Conservation (phyloP, 2,888 invertebrate genomes). For the Acheta domesticus region DNA sequence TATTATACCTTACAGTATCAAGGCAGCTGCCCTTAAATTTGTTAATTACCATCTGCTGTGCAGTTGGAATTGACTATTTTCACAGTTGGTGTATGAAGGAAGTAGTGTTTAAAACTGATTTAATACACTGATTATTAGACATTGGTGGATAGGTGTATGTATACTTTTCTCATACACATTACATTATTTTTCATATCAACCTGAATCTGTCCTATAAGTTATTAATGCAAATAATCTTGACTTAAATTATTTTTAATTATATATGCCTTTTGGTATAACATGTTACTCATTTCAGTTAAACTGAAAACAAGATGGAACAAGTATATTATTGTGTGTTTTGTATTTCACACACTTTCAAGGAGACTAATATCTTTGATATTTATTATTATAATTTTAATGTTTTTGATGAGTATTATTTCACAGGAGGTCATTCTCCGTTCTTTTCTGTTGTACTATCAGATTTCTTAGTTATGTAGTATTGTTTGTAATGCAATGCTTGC, state of each 20-base stretch:
- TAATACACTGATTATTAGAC: neutral
- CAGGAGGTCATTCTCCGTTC: neutral
- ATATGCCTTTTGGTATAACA: neutral
- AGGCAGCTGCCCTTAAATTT: neutral
- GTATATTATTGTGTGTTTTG: neutral
- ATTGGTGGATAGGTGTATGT: neutral
- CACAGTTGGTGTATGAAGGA: neutral
- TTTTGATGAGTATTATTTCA: slow-evolving; percentile 1
- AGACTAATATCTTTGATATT: slow-evolving; percentile 1
- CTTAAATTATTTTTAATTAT: slow-evolving; percentile 3
- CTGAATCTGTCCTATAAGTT: neutral
- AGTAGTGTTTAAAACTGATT: neutral
- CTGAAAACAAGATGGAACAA: neutral
- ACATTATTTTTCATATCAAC: neutral
- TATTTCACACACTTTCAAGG: slow-evolving; percentile 3
- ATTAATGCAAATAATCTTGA: neutral
- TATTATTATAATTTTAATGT: neutral
- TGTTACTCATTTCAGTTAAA: slow-evolving; percentile 1
- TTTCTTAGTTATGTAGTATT: neutral
- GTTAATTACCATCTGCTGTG: neutral
- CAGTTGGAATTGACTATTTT: neutral
- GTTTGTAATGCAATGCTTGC: neutral
- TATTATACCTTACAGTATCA: slow-evolving; percentile 10
- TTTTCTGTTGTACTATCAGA: slow-evolving; percentile 3
- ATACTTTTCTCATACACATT: neutral